Evolutionary conservation across 2,113 vertebrate genomes (phyloP), one percentile per base, ranked within the genome.

Genomic region (Tautogolabrus adspersus): DNA sequence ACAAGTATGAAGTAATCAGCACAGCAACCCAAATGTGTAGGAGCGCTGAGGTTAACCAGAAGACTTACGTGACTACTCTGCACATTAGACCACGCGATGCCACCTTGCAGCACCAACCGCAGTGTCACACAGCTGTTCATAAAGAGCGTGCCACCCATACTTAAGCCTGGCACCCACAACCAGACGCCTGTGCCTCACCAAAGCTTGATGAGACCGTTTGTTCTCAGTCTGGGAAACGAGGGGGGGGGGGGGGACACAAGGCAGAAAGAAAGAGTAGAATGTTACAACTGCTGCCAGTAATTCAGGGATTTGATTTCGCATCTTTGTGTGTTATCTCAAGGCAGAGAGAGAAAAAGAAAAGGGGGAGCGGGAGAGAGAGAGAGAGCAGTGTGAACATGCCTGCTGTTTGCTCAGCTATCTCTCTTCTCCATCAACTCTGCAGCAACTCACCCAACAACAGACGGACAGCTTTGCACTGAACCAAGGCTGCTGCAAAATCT

Each of bases 251-350:
- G 75, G 60, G 72, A 38, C 52, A 44, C 63, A 82, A 49, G 75
- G 70, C 6, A 0, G 46, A 44, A 73, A 81, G 57, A 87, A 73
- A 73, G 62, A 67, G 74, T 37, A 66, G 46, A 91, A 83, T 84
- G 79, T 75, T 68, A 68, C 79, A 42, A 47, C 71, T 34, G 65
- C 76, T 84, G 82, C 74, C 77, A 58, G 80, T 71, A 67, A 74
- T 67, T 80, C 72, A 38, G 49, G 77, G 88, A 91, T 91, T 88
- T 86, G 83, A 88, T 87, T 89, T 89, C 60, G n/a, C 61, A 87
- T 92, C 84, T 75, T 81, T 89, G 76, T 81, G 59, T 51, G 72
- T 91, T 91, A 91, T 93, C 87, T 5, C 79, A 47, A 19, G 57
- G 51, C 34, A 21, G 52, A 85, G 60, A 62, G 19, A 66, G 21